phyloP scores from a whole-genome alignment of 2,113 vertebrate genomes.

The Cyphomyrus discorhynchus region DNA sequence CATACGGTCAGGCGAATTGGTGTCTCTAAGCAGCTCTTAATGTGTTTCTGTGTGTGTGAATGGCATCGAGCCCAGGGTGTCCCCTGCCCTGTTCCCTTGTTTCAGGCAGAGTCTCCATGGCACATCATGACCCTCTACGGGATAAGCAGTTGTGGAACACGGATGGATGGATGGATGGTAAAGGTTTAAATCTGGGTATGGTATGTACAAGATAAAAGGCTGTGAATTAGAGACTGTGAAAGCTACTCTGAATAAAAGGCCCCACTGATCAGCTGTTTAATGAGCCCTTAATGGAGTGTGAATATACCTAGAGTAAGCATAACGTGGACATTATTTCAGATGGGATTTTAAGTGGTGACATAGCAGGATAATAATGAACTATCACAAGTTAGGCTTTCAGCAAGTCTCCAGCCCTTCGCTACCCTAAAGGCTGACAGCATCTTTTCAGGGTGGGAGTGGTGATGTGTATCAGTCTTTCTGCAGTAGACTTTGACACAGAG shows the following conservation, averaged over 20 bases:
- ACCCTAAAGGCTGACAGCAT: background rate
- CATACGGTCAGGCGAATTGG: background rate
- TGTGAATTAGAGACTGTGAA: background rate
- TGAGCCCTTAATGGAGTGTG: slow-evolving; percentile 5
- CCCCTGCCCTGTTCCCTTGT: background rate
- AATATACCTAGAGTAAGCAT: slow-evolving; percentile 1
- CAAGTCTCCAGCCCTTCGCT: background rate
- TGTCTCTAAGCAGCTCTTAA: background rate
- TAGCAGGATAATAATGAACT: background rate
- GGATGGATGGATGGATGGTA: background rate
- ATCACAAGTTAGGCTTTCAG: background rate
- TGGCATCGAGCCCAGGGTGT: background rate
- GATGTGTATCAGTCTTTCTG: background rate
- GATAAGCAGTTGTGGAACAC: background rate
- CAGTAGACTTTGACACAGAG: background rate
- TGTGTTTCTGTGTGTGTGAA: background rate
- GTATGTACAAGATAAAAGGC: background rate
- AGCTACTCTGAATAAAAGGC: slow-evolving; percentile 5
- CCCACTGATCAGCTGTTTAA: slow-evolving; percentile 6
- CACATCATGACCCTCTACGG: background rate
- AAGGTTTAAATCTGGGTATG: background rate
- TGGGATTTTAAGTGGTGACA: background rate
- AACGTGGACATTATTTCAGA: background rate
- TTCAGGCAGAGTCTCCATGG: background rate
- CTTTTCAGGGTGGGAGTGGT: background rate